Evolutionary conservation across 2,797 vertebrate species (phyloP), one percentile per base, ranked within the genome.

Genomic region (Sylvia borin): DNA sequence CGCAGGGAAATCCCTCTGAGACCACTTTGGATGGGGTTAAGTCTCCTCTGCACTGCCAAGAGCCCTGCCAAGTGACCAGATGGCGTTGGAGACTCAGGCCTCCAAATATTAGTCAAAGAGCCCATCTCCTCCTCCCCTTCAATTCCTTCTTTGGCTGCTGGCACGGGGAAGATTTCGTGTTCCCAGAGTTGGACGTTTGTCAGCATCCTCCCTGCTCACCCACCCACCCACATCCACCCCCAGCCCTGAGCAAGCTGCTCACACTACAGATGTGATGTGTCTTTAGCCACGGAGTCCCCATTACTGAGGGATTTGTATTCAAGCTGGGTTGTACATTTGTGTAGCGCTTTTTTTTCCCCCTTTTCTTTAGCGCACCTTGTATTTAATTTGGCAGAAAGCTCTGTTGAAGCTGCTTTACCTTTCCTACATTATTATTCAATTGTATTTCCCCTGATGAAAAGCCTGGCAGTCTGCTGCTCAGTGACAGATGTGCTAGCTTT

Each of bases 401-500:
- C 87, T 24, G 91, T 24, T 67, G 92, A 96, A 96, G 88, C 90
- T 82, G 84, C 92, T 97, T 96, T 97, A 96, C 96, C 95, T 97
- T 92, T 86, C 93, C 90, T 62, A 14, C 90, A 95, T 97, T 97
- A 96, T 95, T 95, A 98, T 98, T 97, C 97, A 95, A 96, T 97
- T 95, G 95, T 93, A 83, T 97, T 96, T 97, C 96, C 97, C 97
- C 88, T 92, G 95, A 96, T 96, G 94, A 78, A 95, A 95, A 96
- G 90, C 71, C 96, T 97, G 97, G 97, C 97, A 96, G 96, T 43
- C 82, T 96, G 93, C 93, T 98, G 92, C 92, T 96, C 78, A 8
- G 81, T 98, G 97, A 98, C 98, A 98, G 98, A 97, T 98, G 98
- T 95, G 92, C 96, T 95, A 93, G 96, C 88, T 98, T 96, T 97